Evolutionary conservation across 2,797 vertebrate species (phyloP), one percentile per base, ranked within the genome.

Genomic region (Lacerta agilis): DNA sequence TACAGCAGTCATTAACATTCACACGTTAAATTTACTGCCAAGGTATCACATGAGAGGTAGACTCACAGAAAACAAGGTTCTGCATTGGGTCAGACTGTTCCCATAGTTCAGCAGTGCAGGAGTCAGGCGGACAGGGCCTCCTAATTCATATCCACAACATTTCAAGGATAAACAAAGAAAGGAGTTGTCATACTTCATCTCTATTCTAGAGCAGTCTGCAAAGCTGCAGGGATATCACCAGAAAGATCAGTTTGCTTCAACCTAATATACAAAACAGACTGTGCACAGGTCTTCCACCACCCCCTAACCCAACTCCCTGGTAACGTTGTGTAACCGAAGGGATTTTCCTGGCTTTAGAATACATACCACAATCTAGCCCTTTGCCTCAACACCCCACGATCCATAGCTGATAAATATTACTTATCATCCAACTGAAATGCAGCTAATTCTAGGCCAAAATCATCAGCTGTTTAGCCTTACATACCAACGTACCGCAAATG

Each of bases 291-390:
- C 33, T 11, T 13, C 33, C 49, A 55, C 45, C 58, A 17, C 27
- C 61, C 58, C 29, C 38, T 58, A 29, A 23, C 20, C 77, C n/a
- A 55, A 41, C 41, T 41, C 29, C 43, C 61, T 18, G 20, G 27
- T 29, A 85, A 69, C 25, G 69, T n/a, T 81, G 71, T 66, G 78
- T 81, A 85, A 89, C 78, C 69, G 76, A 73, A 17, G 69, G 55
- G 79, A 76, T 85, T 89, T 89, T 75, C 79, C 55, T 88, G 77
- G 87, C 83, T 89, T 89, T 89, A 76, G 45, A 85, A 89, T 81
- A 81, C 67, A 89, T 89, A 81, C 83, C 69, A 81, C 83, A 89
- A 89, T 67, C 41, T 64, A 89, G 55, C 69, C 55, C 67, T 88
- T 89, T 81, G 58, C 45, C 83, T 89, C 83, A 89, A 89, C 78